Conservation (phyloP, 64 coral and sea anemone species). For the Porites australiensis region DNA sequence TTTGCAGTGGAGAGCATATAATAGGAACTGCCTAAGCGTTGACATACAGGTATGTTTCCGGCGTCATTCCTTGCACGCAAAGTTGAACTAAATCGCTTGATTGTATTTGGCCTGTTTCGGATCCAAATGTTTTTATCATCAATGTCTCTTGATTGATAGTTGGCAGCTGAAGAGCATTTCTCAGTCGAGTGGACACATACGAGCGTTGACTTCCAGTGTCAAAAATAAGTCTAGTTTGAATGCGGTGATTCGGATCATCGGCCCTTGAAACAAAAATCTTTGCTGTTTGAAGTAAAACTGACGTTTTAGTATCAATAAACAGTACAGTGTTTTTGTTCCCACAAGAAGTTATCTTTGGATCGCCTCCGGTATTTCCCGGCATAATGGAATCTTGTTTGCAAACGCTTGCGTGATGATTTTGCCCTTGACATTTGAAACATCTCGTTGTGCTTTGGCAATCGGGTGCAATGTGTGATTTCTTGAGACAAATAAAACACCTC, state of each 20-base stretch:
- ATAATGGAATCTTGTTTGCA: not conserved
- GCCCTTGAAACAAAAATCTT: not conserved
- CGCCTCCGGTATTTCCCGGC: no score
- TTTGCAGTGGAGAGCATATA: not conserved
- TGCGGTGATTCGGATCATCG: not conserved
- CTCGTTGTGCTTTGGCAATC: no score
- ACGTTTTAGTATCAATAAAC: not conserved
- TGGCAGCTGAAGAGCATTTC: slow-evolving; percentile 28
- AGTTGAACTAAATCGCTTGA: not conserved
- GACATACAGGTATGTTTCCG: not conserved
- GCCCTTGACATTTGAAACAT: no score
- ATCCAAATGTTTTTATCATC: not conserved
- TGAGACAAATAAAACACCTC: no score
- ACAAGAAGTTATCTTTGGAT: not conserved
- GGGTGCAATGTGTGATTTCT: no score
- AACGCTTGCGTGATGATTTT: not conserved
- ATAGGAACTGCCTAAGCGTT: not conserved
- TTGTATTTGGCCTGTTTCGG: no score
- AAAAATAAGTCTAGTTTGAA: slow-evolving; percentile 47
- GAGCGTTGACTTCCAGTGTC: slow-evolving; percentile 59
- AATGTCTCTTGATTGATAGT: not conserved
- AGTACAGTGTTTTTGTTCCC: not conserved
- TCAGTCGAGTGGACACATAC: slow-evolving; percentile 26
- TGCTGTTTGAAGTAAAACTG: slow-evolving; percentile 66
- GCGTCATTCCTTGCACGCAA: not conserved